Evolutionary conservation across 1,140 invertebrate genomes (phyloP).

Genomic region (Apis laboriosa): DNA sequence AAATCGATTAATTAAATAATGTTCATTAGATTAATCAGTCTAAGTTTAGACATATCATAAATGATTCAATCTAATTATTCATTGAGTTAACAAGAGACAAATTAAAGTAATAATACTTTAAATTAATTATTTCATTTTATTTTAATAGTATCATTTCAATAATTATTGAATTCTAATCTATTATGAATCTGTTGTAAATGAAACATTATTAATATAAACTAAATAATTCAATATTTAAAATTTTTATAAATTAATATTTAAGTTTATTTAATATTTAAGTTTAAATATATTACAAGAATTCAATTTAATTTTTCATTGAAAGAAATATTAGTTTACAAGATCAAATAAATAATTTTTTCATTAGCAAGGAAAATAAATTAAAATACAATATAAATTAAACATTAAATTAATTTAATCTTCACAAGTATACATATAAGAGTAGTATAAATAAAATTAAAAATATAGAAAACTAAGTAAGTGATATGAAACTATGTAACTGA

Average conservation of each 20-base stretch:
- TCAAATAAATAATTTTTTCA: no score
- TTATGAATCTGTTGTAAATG: no score
- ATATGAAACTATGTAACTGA: not conserved
- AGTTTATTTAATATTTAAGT: not conserved
- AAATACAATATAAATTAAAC: not conserved
- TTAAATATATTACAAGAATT: not conserved
- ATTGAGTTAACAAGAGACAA: not conserved
- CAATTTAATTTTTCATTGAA: not conserved
- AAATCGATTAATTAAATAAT: not conserved
- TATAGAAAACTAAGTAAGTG: not conserved
- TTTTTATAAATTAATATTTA: no score
- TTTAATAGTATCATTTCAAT: no score
- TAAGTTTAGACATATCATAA: not conserved
- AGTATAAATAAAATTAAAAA: slow-evolving; percentile 8
- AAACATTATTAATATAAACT: no score
- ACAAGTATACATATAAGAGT: not conserved
- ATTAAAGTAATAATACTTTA: slow-evolving; percentile 9
- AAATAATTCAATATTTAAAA: no score
- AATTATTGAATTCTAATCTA: no score
- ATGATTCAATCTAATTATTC: not conserved
- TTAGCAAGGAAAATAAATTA: not conserved
- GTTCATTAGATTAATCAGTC: no score
- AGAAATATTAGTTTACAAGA: no score
- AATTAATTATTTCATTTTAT: not conserved
- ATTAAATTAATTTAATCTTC: not conserved